phyloP scores from a whole-genome alignment of 1,140 invertebrate genomes.

The Tyrophagus putrescentiae region DNA sequence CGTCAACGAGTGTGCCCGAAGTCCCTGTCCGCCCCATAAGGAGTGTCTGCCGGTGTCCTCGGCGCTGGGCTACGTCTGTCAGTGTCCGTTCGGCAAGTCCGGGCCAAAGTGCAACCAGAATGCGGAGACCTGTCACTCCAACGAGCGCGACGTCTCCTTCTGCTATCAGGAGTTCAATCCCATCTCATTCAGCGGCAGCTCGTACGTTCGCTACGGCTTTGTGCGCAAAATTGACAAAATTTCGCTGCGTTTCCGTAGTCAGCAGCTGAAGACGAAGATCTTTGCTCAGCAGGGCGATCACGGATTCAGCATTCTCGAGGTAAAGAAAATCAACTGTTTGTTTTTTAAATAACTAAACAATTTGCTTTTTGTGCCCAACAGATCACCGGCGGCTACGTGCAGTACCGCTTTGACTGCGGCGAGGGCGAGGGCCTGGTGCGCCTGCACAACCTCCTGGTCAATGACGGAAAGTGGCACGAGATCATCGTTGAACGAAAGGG shows the following conservation, averaged over 20 bases:
- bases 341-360: constrained; percentile 14
- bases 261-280: constrained; percentile 66
- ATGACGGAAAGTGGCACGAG: constrained; percentile 80
- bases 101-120: constrained; percentile 43
- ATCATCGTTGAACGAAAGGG: constrained; percentile 62
- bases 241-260: constrained; percentile 61
- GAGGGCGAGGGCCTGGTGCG: constrained; percentile 71
- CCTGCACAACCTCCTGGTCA: constrained; percentile 54
- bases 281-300: constrained; percentile 68
- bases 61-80: constrained; percentile 52
- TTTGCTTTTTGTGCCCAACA: constrained; percentile 29
- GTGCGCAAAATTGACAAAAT: constrained; percentile 53
- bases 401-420: constrained; percentile 77
- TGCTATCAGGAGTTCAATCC: constrained; percentile 39
- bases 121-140: constrained; percentile 23
- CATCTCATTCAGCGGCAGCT: constrained; percentile 65
- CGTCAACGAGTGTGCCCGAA: constrained; percentile 57
- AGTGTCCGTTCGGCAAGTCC: constrained; percentile 55
- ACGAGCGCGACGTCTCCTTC: constrained; percentile 21
- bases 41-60: constrained; percentile 58
- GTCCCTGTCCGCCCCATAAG: constrained; percentile 51
- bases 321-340: constrained; percentile 30
- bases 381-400: constrained; percentile 60
- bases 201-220: constrained; percentile 63
- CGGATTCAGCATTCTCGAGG: constrained; percentile 77